phyloP scores from a whole-genome alignment of 2,888 invertebrate species.

The Philonicus albiceps region DNA sequence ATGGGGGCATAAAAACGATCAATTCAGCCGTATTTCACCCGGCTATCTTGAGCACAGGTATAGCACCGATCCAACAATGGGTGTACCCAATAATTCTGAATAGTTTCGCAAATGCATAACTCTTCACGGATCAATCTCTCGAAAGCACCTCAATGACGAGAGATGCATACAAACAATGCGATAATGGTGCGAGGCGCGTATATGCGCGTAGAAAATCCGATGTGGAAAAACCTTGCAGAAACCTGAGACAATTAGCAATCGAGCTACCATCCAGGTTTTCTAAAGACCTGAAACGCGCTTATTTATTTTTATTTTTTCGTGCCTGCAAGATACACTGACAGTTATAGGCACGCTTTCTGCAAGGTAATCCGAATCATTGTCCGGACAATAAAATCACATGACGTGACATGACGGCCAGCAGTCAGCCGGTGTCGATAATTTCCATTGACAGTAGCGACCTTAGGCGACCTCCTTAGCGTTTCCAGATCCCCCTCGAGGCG shows the following conservation, averaged over 20 bases:
- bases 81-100: constrained; percentile 36
- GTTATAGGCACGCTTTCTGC: constrained; percentile 28
- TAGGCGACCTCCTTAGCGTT: constrained; percentile 31
- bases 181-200: constrained; percentile 14
- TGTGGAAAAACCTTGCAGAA: constrained; percentile 34
- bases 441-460: constrained; percentile 38
- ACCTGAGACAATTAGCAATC: constrained; percentile 30
- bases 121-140: constrained; percentile 31
- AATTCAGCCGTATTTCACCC: not conserved
- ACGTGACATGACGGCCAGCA: constrained; percentile 27
- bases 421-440: constrained; percentile 38
- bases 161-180: constrained; percentile 37
- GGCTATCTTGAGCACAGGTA: not conserved
- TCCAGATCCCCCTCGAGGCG: not conserved
- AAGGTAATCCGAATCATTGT: constrained; percentile 41
- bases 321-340: not conserved
- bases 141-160: constrained; percentile 19
- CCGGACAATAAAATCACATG: constrained; percentile 27
- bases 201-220: not conserved
- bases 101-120: constrained; percentile 29
- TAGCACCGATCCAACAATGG: constrained; percentile 17
- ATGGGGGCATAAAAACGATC: not conserved
- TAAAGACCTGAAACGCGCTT: not conserved
- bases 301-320: not conserved
- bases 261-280: constrained; percentile 25